Conservation (phyloP, 2,888 invertebrate species). For the Leptinotarsa tumamoca region DNA sequence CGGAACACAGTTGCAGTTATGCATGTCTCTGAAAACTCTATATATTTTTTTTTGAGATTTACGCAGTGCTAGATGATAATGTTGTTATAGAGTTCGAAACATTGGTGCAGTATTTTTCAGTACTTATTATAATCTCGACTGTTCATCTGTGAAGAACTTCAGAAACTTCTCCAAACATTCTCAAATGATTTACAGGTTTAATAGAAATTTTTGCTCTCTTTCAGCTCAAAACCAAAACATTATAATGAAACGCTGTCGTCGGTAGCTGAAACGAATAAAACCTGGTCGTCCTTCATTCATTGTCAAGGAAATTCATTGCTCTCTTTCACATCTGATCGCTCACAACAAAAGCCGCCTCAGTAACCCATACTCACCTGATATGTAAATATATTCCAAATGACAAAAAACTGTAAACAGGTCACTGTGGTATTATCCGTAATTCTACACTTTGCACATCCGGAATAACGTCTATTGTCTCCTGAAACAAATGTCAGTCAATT, state of each 20-base stretch:
- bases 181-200: no score
- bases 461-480: constrained; percentile 54
- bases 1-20: no score
- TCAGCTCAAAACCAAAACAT: background rate
- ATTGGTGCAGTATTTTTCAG: no score
- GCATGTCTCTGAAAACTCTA: no score
- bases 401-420: constrained; percentile 55
- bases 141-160: no score
- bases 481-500: constrained; percentile 15
- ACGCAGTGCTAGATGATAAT: no score
- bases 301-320: constrained; percentile 59
- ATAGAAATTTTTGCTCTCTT: background rate
- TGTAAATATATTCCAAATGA: constrained; percentile 45
- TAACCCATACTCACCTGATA: constrained; percentile 50
- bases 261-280: constrained; percentile 36
- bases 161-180: no score
- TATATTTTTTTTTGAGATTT: no score
- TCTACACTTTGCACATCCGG: constrained; percentile 59
- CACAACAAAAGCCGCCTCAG: constrained; percentile 32
- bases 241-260: constrained; percentile 12
- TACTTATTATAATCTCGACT: no score
- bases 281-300: constrained; percentile 57
- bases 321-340: constrained; percentile 38
- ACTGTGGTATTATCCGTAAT: constrained; percentile 61
- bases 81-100: no score